A percentile compares a stretch with the other conserved stretches of the same genome.
Conservation (phyloP, 2,888 invertebrate species). For the Andrena chrysosceles region DNA sequence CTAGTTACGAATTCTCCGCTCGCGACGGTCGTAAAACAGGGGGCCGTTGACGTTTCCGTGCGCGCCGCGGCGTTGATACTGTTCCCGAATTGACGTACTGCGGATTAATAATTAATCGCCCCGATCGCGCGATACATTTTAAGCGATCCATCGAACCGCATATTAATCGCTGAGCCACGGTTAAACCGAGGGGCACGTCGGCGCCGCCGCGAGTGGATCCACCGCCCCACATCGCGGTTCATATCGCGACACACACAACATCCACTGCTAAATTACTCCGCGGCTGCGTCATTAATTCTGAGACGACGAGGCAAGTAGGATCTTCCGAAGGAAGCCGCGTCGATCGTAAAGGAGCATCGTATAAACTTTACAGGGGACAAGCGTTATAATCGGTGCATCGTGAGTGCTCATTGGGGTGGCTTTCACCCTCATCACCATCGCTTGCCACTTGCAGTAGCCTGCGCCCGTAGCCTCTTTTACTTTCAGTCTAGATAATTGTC, state of each 20-base stretch:
- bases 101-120: constrained; percentile 57
- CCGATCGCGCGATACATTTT: constrained; percentile 46
- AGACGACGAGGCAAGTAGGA: not conserved
- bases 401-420: not conserved
- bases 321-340: not conserved
- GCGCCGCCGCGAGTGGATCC: not conserved
- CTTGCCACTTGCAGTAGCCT: too few species aligned
- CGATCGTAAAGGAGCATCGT: constrained; percentile 27
- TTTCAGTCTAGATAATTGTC: too few species aligned
- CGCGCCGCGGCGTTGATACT: constrained; percentile 35
- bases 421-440: too few species aligned
- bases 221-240: not conserved
- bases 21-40: constrained; percentile 23
- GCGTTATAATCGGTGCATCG: constrained; percentile 36
- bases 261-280: constrained; percentile 31
- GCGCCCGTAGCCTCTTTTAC: too few species aligned
- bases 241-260: constrained; percentile 3
- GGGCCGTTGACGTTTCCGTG: constrained; percentile 38
- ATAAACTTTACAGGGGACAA: constrained; percentile 26
- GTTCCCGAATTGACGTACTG: constrained; percentile 52
- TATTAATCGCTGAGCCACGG: constrained; percentile 33
- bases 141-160: constrained; percentile 33
- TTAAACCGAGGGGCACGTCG: constrained; percentile 17
- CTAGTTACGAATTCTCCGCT: constrained; percentile 34
- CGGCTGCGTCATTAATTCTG: constrained; percentile 27